These are phyloP conservation scores for Hydrophis major DNA, from an alignment of 2,797 vertebrate genomes.

Conservation along the genomic window DNA sequence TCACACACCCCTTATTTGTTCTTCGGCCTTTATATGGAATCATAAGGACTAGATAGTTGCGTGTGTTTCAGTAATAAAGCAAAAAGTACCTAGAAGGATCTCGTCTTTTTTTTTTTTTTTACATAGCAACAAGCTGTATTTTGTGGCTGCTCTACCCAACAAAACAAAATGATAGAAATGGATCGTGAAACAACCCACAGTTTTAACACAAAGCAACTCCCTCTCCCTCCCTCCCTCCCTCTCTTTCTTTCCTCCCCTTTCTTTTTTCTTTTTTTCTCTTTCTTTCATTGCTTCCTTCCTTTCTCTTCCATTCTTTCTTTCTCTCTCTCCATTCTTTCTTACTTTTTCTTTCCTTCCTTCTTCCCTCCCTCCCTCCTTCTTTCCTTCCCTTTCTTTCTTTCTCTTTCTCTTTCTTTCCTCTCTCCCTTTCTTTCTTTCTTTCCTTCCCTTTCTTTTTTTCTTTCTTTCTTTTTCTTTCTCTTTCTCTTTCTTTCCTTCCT, in stretches of 20 bases:
- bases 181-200: not conserved
- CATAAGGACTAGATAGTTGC: not conserved
- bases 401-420: accelerated
- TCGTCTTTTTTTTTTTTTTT: not conserved
- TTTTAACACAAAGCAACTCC: not conserved
- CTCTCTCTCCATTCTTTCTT: no score
- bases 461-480: no score
- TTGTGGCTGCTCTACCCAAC: not conserved
- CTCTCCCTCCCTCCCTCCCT: no score
- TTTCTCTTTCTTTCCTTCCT: no score
- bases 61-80: not conserved
- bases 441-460: accelerated
- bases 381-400: accelerated
- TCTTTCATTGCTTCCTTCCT: no score
- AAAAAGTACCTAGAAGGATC: not conserved
- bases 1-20: not conserved
- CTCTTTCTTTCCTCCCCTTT: no score
- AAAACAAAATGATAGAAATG: not conserved
- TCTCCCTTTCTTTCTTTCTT: no score
- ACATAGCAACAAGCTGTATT: not conserved
- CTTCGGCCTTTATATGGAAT: not conserved
- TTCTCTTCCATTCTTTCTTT: no score
- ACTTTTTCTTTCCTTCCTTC: no score
- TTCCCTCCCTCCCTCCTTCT: no score
- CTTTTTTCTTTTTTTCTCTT: no score